Conservation (phyloP, 2,797 vertebrate genomes). For the Rhynchonycteris naso region DNA sequence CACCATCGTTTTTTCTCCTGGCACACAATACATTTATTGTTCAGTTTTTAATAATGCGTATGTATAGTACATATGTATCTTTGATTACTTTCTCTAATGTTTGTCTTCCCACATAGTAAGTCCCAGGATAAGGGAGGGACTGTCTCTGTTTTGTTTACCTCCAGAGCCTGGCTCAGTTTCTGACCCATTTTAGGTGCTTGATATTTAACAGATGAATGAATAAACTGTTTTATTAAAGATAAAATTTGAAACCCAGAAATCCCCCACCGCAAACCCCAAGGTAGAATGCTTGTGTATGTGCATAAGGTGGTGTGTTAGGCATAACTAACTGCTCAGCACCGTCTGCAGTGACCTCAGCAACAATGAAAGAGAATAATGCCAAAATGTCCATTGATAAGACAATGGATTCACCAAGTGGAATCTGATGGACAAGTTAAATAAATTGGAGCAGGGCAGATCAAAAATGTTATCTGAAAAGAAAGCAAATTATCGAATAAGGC, state of each 20-base stretch:
- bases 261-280: background rate
- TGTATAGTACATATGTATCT: background rate
- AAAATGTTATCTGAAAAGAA: background rate
- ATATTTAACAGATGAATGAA: background rate
- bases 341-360: background rate
- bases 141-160: background rate
- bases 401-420: background rate
- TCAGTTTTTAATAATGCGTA: background rate
- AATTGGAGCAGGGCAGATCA: background rate
- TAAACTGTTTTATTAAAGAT: background rate
- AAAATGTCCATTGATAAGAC: background rate
- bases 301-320: fast-evolving
- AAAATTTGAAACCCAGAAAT: background rate
- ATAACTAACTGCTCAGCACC: background rate
- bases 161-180: background rate
- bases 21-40: background rate
- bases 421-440: background rate
- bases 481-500: background rate
- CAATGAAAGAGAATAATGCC: background rate
- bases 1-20: background rate
- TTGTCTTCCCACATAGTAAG: background rate
- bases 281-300: background rate
- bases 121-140: background rate
- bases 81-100: background rate
- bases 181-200: background rate